These are phyloP conservation scores for Physella acuta DNA, from an alignment of 1,140 invertebrate genomes.

Conservation along the genomic window DNA sequence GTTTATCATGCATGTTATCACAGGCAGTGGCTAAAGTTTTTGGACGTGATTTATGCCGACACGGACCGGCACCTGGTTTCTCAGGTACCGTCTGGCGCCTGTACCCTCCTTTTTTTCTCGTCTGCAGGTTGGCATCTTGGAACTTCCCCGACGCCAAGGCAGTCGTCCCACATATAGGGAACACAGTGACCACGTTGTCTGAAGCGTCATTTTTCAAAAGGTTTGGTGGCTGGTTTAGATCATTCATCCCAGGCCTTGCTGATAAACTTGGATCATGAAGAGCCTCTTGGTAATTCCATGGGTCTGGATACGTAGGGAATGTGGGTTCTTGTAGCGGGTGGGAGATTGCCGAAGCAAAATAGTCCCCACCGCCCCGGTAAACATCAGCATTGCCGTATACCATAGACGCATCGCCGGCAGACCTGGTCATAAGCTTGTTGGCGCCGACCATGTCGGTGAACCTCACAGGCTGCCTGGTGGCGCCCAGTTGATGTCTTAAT, in stretches of 20 bases:
- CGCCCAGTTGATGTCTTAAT: not conserved
- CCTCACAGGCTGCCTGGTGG: not conserved
- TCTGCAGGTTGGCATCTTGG: not conserved
- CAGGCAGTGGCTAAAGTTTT: conserved; percentile 10
- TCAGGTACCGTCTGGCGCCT: not conserved
- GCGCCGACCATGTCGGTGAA: not conserved
- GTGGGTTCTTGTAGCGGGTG: not conserved
- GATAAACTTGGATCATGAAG: not conserved
- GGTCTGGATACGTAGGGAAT: not conserved
- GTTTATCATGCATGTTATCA: not conserved
- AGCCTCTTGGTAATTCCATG: not conserved
- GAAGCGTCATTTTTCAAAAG: not conserved
- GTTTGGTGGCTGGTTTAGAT: conserved; percentile 9
- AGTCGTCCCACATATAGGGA: not conserved
- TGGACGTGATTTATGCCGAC: conserved; percentile 2
- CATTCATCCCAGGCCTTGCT: not conserved
- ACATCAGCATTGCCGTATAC: conserved; percentile 20
- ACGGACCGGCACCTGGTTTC: not conserved
- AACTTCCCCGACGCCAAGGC: not conserved
- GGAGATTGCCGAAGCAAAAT: not conserved
- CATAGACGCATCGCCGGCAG: not conserved
- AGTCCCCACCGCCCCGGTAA: not conserved
- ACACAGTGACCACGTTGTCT: not conserved
- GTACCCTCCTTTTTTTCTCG: conserved; percentile 1
- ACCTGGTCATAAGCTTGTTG: not conserved